Percentiles rank a stretch among this genome's conserved stretches.
Conservation (phyloP, 2,888 invertebrate genomes). For the Actias luna region DNA sequence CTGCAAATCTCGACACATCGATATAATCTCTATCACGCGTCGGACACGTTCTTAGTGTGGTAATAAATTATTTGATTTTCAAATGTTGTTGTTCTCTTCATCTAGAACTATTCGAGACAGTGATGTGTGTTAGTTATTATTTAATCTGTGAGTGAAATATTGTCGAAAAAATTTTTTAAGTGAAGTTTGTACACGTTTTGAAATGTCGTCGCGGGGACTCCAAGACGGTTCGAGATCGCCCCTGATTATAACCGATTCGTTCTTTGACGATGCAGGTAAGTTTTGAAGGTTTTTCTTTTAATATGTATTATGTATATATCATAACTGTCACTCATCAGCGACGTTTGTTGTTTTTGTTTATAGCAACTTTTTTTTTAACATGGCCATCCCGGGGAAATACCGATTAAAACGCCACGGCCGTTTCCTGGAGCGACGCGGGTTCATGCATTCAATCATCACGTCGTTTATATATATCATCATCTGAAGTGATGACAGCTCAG, state of each 20-base stretch:
- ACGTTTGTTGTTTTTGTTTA: too few relatives aligned
- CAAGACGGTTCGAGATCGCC: slow-evolving; percentile 72
- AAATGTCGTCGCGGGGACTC: slow-evolving; percentile 73
- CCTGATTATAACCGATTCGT: slow-evolving; percentile 66
- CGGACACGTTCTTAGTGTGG: background rate
- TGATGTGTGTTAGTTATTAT: background rate
- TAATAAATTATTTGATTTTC: slow-evolving; percentile 4
- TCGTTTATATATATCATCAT: too few relatives aligned
- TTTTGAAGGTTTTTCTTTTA: slow-evolving; percentile 13
- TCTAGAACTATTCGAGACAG: background rate
- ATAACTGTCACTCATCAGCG: too few relatives aligned
- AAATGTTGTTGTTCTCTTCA: background rate
- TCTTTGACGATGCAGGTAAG: slow-evolving; percentile 75
- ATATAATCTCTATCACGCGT: slow-evolving; percentile 11
- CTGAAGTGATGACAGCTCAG: too few relatives aligned
- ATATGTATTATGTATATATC: slow-evolving; percentile 18
- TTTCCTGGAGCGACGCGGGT: too few relatives aligned
- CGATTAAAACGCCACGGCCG: too few relatives aligned
- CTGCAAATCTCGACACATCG: slow-evolving; percentile 26
- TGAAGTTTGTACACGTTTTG: slow-evolving; percentile 15
- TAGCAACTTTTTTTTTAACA: too few relatives aligned
- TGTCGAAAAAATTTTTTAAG: slow-evolving; percentile 11
- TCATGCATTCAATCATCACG: too few relatives aligned
- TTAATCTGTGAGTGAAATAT: background rate
- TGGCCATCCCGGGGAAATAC: too few relatives aligned